phyloP scores from a whole-genome alignment of 2,888 invertebrate genomes.

The Meteorus colon region DNA sequence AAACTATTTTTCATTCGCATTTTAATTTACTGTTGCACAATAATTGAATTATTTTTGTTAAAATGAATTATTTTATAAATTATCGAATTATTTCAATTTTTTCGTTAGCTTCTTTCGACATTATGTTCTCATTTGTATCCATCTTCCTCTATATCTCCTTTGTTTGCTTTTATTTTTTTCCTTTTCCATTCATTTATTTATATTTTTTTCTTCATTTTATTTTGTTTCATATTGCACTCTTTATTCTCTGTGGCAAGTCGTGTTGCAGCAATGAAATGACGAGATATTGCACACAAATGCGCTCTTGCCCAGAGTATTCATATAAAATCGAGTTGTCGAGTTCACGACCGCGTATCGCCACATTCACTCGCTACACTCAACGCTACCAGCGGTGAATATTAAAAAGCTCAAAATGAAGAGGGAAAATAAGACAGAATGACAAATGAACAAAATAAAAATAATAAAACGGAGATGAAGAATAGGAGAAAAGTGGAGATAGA shows the following conservation, averaged over 20 bases:
- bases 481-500: too few relatives aligned
- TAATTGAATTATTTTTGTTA: too few relatives aligned
- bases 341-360: not conserved
- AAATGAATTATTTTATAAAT: too few relatives aligned
- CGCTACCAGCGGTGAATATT: conserved; percentile 29
- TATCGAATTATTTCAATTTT: too few relatives aligned
- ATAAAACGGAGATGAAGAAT: too few relatives aligned
- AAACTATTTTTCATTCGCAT: too few relatives aligned
- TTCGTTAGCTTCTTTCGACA: too few relatives aligned
- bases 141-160: not conserved
- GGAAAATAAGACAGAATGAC: not conserved
- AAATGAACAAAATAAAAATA: not conserved
- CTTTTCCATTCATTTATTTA: not conserved
- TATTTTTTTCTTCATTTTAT: not conserved
- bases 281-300: conserved; percentile 22
- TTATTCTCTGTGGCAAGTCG: conserved; percentile 1
- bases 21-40: too few relatives aligned
- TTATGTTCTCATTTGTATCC: not conserved
- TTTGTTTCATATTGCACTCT: not conserved
- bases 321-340: conserved; percentile 38
- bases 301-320: conserved; percentile 35
- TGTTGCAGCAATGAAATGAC: not conserved
- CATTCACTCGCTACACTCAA: not conserved
- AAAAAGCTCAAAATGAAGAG: conserved; percentile 36
- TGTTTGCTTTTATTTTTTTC: not conserved